Base-by-base conservation (phyloP, 2,888 invertebrate species). In the Eugnorisma glareosa region DNA sequence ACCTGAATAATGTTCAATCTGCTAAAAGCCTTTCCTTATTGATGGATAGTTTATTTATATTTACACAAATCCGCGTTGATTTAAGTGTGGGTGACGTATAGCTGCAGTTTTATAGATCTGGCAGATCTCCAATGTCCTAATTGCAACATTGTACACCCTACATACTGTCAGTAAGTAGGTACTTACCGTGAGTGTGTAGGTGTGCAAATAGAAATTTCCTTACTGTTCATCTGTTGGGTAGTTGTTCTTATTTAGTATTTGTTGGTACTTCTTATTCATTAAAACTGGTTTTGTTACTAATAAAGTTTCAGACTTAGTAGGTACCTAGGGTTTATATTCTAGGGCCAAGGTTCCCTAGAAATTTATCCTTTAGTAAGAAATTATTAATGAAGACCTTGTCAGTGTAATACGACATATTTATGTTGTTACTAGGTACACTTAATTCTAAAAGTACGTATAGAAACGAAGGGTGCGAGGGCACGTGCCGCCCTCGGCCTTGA, bases 401-500 rank as follows among this genome's bases (percentile, higher is more conserved):
- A 67, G 67, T 48, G 37, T 66, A 54, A 70, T 54, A 28, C 54
- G 64, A 35, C 51, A 70, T 74, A 71, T 68, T 73, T 67, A 74
- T 74, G n/a, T 54, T 51, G 7, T 64, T 77, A 64, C 51, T 73
- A 68, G 35, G 35, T 73, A n/a, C n/a, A 57, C 57, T 3, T 24
- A 15, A 57, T 57, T 76, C 31, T 66, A 66, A 18, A 77, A 54
- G 75, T 75, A 70, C 73, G 40, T 76, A 82, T 82, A 86, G 85
- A 83, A 82, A 82, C 82, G 76, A 88, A 89, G 87, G 89, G 75
- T 79, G 81, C 77, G 85, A 89, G 86, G 91, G 92, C 93, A 93
- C 94, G 93, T 93, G 93, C 88, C 91, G 89, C 86, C 92, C 91
- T 91, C 93, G 95, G 93, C 96, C 96, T 96, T 96, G 96, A 92